Base-by-base conservation (phyloP, 2,888 invertebrate species). In the Reticulitermes lucifugus region DNA sequence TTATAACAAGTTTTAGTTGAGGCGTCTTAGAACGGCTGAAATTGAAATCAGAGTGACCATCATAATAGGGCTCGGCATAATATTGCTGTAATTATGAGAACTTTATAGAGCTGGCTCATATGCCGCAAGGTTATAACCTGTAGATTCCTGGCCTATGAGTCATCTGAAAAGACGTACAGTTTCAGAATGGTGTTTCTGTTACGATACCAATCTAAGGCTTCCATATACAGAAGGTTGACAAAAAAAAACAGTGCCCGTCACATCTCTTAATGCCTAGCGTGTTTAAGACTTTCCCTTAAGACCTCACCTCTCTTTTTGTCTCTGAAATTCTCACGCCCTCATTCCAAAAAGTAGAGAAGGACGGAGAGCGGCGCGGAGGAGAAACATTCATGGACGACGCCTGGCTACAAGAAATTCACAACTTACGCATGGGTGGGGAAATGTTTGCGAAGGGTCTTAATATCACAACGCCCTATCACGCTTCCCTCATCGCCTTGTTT, bases 321-420 rank as follows among this genome's bases (percentile, higher is more conserved):
- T n/a, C 14, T 65, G 65, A 65, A 65, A n/a, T 65, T 65, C 65
- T 65, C 65, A 65, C 65, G 65, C 25, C 65, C 65, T 65, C 25
- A 2, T 65, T 65, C n/a, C 25, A 25, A n/a, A n/a, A 25, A n/a
- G 65, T 10, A 25, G 12, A n/a, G 25, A 5, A 9, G n/a, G 25
- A 25, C n/a, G 25, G 25, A 10, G 6, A n/a, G 25, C 25, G 65
- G 25, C 25, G 65, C 4, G 65, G 65, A 18, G n/a, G 65, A 65
- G 65, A 65, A n/a, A 65, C 5, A 65, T n/a, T 65, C 65, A 65
- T 7, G 65, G 25, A 25, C 6, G 65, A 65, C 25, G 25, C 65
- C 65, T 7, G 25, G n/a, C 25, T n/a, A 2, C 65, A 65, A 65
- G 65, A 65, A 65, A 65, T 25, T 25, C 65, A n/a, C n/a, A 65